These are phyloP conservation scores for Cacoxenus indagator DNA, from an alignment of 2,888 invertebrate species.

Conservation along the genomic window DNA sequence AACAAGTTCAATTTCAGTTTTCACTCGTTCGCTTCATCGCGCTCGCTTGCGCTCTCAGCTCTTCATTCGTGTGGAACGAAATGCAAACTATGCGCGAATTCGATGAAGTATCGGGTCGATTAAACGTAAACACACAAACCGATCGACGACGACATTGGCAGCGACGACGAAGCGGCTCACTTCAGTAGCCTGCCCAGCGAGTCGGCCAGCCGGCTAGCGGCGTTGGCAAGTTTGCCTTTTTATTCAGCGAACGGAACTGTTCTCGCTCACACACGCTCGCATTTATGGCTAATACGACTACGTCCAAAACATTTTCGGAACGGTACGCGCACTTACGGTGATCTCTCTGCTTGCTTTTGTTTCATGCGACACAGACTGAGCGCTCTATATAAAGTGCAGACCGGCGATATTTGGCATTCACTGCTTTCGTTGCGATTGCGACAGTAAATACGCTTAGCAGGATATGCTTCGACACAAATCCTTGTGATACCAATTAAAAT, in stretches of 20 bases:
- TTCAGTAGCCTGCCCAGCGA: neutral
- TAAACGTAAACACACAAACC: neutral
- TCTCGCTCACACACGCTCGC: neutral
- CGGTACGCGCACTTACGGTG: neutral
- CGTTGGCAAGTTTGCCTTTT: neutral
- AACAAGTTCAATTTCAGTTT: neutral
- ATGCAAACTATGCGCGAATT: neutral
- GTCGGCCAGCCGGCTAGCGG: neutral
- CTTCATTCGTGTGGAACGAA: neutral
- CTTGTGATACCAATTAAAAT: neutral
- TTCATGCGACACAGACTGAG: constrained; percentile 36
- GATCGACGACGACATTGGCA: constrained; percentile 1
- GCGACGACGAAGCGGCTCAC: no score
- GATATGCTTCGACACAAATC: neutral
- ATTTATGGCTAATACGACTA: neutral
- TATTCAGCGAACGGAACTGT: constrained; percentile 1
- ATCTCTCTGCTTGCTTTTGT: neutral
- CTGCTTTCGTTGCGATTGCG: constrained; percentile 51
- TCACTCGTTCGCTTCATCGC: neutral
- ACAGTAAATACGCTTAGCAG: constrained; percentile 24
- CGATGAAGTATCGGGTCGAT: neutral
- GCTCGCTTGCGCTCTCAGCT: neutral
- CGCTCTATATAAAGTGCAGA: constrained; percentile 50
- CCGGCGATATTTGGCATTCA: constrained; percentile 50
- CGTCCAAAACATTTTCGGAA: neutral